phyloP scores from a whole-genome alignment of 2,888 invertebrate genomes.

The Amphiduros pacificus region DNA sequence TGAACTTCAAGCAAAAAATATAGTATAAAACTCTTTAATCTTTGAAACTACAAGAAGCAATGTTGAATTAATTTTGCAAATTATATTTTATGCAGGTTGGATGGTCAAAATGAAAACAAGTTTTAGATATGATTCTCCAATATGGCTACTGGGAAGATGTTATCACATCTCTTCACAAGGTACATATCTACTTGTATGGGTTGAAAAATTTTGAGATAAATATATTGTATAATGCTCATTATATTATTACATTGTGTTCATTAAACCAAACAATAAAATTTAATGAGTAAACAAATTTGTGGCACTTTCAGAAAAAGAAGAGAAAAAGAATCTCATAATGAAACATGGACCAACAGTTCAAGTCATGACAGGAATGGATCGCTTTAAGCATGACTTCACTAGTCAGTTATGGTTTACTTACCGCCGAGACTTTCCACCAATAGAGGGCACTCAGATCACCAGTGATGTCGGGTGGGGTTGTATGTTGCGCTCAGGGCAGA shows the following conservation, averaged over 20 bases:
- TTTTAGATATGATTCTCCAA: slow-evolving; percentile 83
- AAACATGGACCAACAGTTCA: not conserved
- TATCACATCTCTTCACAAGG: slow-evolving; percentile 64
- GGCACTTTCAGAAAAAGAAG: slow-evolving; percentile 4
- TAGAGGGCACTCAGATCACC: slow-evolving; percentile 79
- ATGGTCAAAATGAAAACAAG: slow-evolving; percentile 72
- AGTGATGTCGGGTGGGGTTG: slow-evolving; percentile 96
- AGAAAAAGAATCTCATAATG: not conserved
- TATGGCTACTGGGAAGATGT: slow-evolving; percentile 81
- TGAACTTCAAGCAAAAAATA: no score
- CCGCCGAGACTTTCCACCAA: slow-evolving; percentile 75
- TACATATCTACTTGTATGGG: slow-evolving; percentile 26
- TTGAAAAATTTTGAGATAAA: not conserved
- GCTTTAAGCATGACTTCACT: slow-evolving; percentile 80
- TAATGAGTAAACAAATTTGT: not conserved
- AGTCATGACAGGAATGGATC: slow-evolving; percentile 63
- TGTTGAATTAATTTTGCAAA: no score
- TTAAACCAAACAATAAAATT: not conserved
- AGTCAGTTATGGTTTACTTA: slow-evolving; percentile 76
- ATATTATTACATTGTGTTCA: not conserved
- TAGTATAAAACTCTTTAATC: no score
- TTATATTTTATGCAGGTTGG: slow-evolving; percentile 67
- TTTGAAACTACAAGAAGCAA: no score
- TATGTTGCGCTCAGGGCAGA: slow-evolving; percentile 85
- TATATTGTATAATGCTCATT: not conserved